Percentiles rank a stretch among this genome's conserved stretches.
These are phyloP conservation scores for Sycobia sp. DNA, from an alignment of 1,140 invertebrate species.

Conservation along the genomic window DNA sequence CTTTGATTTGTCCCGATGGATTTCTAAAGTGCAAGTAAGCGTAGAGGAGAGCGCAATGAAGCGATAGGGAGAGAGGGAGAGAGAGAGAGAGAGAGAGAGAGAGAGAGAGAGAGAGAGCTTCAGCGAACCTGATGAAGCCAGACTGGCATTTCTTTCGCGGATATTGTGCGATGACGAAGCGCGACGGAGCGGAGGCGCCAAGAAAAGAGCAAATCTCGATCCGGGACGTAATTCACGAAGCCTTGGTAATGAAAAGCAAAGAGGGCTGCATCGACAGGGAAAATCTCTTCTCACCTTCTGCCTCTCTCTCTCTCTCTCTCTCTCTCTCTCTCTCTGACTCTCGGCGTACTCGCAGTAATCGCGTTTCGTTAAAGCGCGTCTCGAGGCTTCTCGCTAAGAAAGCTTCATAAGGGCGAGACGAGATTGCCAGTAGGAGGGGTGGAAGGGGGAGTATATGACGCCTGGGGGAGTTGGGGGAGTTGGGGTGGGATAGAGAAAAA, in stretches of 20 bases:
- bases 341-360: not conserved
- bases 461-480: too few species aligned
- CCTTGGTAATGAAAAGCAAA: constrained; percentile 23
- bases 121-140: not conserved
- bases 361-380: not conserved
- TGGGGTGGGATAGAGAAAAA: not conserved
- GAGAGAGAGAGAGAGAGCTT: too few species aligned
- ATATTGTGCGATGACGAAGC: constrained; percentile 28
- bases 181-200: not conserved
- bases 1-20: too few species aligned
- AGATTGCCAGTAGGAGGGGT: too few species aligned
- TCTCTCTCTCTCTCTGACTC: too few species aligned
- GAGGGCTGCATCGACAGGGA: too few species aligned
- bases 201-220: constrained; percentile 8
- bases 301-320: too few species aligned
- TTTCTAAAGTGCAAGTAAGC: too few species aligned
- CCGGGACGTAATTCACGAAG: constrained; percentile 10
- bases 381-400: not conserved
- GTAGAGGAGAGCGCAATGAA: too few species aligned
- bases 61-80: too few species aligned
- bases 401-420: not conserved
- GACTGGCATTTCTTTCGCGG: not conserved
- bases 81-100: too few species aligned
- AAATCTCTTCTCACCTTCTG: too few species aligned
- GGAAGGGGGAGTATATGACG: not conserved